Percentiles rank a stretch among this genome's conserved stretches.
Evolutionary conservation across 1,140 invertebrate genomes (phyloP).

Genomic region (Homarus americanus): DNA sequence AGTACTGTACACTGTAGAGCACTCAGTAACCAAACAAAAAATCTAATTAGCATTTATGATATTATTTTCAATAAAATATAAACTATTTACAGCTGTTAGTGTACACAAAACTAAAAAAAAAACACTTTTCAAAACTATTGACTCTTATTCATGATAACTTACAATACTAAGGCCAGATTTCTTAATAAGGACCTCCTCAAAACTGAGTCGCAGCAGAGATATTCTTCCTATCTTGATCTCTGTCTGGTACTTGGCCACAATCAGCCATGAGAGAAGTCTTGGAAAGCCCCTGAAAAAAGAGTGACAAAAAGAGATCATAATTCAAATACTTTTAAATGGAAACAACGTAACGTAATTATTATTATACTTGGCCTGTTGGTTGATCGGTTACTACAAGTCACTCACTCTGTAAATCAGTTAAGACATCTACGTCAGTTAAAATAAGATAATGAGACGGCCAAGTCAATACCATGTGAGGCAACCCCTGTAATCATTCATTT

Average conservation of each 20-base stretch:
- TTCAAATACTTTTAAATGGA: background rate
- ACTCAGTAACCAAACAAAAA: no score
- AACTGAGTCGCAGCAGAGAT: constrained; percentile 50
- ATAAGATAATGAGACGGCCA: background rate
- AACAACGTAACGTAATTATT: background rate
- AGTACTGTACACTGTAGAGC: no score
- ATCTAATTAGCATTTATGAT: no score
- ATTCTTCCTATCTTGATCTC: constrained; percentile 65
- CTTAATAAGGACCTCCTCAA: constrained; percentile 66
- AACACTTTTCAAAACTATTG: no score
- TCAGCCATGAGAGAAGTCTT: constrained; percentile 58
- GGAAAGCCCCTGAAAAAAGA: constrained; percentile 51
- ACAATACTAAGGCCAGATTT: constrained; percentile 68
- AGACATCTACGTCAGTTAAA: background rate
- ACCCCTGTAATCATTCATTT: no score
- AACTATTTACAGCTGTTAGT: no score
- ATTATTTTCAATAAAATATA: no score
- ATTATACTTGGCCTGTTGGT: background rate
- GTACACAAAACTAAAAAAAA: no score
- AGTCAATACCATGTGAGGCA: no score
- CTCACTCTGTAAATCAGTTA: background rate
- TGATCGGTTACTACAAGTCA: background rate
- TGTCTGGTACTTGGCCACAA: constrained; percentile 63
- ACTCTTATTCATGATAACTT: constrained; percentile 13
- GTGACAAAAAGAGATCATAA: background rate